Evolutionary conservation across 2,888 invertebrate genomes (phyloP).

Genomic region (Biston stratarius): DNA sequence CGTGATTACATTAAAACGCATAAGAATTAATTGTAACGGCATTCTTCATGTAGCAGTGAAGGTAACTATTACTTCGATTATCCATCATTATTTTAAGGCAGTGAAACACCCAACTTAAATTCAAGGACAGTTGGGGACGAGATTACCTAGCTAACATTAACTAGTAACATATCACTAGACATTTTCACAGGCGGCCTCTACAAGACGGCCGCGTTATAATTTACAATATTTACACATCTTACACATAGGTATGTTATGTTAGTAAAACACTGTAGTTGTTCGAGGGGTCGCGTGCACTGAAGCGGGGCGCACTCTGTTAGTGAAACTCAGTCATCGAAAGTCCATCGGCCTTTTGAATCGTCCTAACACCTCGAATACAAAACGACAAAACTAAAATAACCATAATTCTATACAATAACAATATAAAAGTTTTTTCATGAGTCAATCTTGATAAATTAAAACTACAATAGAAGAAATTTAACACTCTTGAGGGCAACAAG

Average conservation of each 20-base stretch:
- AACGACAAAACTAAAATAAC: slow-evolving; percentile 75
- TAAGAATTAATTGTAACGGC: slow-evolving; percentile 69
- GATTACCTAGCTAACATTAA: slow-evolving; percentile 86
- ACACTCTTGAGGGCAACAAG: slow-evolving; percentile 77
- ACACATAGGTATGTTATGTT: slow-evolving; percentile 76
- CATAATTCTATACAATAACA: slow-evolving; percentile 81
- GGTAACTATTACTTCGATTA: slow-evolving; percentile 79
- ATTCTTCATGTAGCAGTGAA: slow-evolving; percentile 79
- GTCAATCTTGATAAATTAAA: slow-evolving; percentile 76
- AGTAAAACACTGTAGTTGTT: slow-evolving; percentile 63
- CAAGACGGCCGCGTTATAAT: slow-evolving; percentile 79
- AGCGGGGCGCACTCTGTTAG: slow-evolving; percentile 74
- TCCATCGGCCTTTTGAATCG: slow-evolving; percentile 82
- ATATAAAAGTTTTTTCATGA: slow-evolving; percentile 76
- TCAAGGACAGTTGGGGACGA: slow-evolving; percentile 85
- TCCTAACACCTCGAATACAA: slow-evolving; percentile 79
- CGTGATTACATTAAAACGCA: slow-evolving; percentile 63
- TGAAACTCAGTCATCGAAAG: slow-evolving; percentile 82
- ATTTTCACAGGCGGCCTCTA: slow-evolving; percentile 83
- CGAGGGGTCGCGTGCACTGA: slow-evolving; percentile 69
- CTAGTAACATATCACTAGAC: slow-evolving; percentile 83
- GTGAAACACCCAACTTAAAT: slow-evolving; percentile 86
- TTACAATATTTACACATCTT: slow-evolving; percentile 85
- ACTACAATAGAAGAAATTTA: slow-evolving; percentile 79
- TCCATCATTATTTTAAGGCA: slow-evolving; percentile 83